Evolutionary conservation across 2,888 invertebrate genomes (phyloP).

Genomic region (Mythimna ferrago): DNA sequence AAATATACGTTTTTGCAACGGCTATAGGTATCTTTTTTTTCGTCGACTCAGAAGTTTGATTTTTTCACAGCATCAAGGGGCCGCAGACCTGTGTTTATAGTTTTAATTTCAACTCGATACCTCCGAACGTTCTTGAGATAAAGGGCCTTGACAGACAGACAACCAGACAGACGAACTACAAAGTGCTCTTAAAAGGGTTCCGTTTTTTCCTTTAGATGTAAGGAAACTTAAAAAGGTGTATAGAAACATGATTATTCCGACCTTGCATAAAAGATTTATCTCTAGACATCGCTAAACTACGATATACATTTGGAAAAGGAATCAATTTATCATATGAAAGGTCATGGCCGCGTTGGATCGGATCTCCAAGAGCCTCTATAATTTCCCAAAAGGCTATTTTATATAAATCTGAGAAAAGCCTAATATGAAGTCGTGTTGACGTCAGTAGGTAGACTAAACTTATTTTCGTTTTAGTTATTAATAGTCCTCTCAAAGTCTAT

Average conservation of each 20-base stretch:
- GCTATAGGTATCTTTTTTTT: too few relatives aligned
- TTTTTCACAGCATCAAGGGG: too few relatives aligned
- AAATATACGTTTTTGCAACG: too few relatives aligned
- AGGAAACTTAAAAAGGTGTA: neutral
- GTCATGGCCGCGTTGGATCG: conserved; percentile 46
- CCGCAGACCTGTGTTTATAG: too few relatives aligned
- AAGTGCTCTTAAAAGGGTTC: too few relatives aligned
- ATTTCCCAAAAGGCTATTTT: conserved; percentile 64
- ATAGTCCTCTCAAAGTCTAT: conserved; percentile 24
- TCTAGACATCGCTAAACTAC: neutral
- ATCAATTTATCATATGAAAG: conserved; percentile 60
- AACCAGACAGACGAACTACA: too few relatives aligned
- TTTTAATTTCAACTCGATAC: too few relatives aligned
- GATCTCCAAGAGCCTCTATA: conserved; percentile 44
- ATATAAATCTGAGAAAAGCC: conserved; percentile 37
- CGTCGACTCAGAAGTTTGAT: too few relatives aligned
- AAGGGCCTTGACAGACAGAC: too few relatives aligned
- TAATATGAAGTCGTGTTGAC: conserved; percentile 29
- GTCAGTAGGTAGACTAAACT: conserved; percentile 28
- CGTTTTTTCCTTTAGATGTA: too few relatives aligned
- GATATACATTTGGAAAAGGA: conserved; percentile 17
- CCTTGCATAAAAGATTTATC: neutral
- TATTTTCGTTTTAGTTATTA: conserved; percentile 39
- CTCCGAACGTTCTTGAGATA: too few relatives aligned
- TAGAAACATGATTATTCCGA: neutral